Percentiles rank a stretch among this genome's conserved stretches.
Conservation (phyloP, 2,113 vertebrate species). For the Pollimyrus isidori region DNA sequence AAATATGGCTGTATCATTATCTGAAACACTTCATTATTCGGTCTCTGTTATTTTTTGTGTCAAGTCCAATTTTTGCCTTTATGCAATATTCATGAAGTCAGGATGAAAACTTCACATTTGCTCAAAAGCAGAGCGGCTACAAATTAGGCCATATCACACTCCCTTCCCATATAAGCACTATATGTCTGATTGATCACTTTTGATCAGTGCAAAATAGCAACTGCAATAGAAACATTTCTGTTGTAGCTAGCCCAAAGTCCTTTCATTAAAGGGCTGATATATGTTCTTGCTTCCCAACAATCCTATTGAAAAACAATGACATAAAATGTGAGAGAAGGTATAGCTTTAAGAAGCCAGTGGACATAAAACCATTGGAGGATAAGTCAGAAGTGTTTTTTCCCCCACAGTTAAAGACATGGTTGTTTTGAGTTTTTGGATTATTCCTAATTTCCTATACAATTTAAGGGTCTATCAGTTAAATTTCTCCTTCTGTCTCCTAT, state of each 20-base stretch:
- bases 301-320: neutral
- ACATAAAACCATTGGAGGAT: neutral
- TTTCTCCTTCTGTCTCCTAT: neutral
- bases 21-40: neutral
- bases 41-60: neutral
- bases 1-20: neutral
- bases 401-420: neutral
- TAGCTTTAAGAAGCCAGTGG: neutral
- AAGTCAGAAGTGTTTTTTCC: neutral
- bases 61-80: slow-evolving; percentile 3
- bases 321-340: neutral
- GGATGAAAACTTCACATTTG: slow-evolving; percentile 11
- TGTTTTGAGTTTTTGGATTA: neutral
- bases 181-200: neutral
- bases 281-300: neutral
- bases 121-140: neutral
- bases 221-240: neutral
- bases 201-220: neutral
- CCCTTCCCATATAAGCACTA: neutral
- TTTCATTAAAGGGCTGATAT: neutral
- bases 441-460: neutral
- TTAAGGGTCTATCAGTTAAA: neutral
- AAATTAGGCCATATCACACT: neutral
- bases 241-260: neutral
- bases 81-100: neutral